Evolutionary conservation across 2,888 invertebrate species (phyloP).

Genomic region (Hartigia nigra): DNA sequence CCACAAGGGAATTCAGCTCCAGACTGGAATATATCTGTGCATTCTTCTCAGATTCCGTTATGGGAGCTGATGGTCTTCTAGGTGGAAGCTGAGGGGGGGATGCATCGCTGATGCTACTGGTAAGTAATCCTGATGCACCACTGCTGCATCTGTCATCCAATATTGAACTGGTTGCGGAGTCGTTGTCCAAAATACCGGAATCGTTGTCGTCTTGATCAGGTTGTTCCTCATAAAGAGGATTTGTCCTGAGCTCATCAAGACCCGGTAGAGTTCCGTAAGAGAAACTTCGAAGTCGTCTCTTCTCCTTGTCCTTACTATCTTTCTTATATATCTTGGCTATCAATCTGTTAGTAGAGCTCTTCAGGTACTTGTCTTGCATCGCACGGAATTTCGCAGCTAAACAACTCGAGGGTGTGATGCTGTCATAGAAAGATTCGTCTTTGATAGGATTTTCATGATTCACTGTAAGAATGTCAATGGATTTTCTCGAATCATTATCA

Average conservation of each 20-base stretch:
- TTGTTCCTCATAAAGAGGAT: slow-evolving; percentile 74
- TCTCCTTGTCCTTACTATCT: slow-evolving; percentile 52
- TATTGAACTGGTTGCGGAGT: slow-evolving; percentile 76
- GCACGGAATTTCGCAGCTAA: slow-evolving; percentile 77
- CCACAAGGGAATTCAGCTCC: slow-evolving; percentile 6
- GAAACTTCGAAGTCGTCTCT: slow-evolving; percentile 72
- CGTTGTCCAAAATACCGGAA: slow-evolving; percentile 80
- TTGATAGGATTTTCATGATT: background rate
- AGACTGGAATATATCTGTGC: slow-evolving; percentile 15
- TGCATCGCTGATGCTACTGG: slow-evolving; percentile 24
- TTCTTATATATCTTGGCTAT: slow-evolving; percentile 74
- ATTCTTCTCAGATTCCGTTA: slow-evolving; percentile 40
- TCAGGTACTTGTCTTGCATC: slow-evolving; percentile 77
- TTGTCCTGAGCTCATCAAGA: slow-evolving; percentile 76
- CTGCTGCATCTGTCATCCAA: slow-evolving; percentile 65
- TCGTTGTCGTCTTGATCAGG: slow-evolving; percentile 77
- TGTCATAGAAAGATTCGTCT: slow-evolving; percentile 47
- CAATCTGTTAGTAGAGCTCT: slow-evolving; percentile 76
- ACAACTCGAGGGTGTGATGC: slow-evolving; percentile 66
- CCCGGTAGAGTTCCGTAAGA: slow-evolving; percentile 81
- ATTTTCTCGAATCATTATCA: background rate
- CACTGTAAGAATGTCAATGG: background rate
- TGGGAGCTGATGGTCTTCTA: slow-evolving; percentile 45
- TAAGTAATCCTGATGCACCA: slow-evolving; percentile 46
- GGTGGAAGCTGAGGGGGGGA: slow-evolving; percentile 57